These are phyloP conservation scores for Leptobrachium leishanense DNA, from an alignment of 2,113 vertebrate species.

Conservation along the genomic window DNA sequence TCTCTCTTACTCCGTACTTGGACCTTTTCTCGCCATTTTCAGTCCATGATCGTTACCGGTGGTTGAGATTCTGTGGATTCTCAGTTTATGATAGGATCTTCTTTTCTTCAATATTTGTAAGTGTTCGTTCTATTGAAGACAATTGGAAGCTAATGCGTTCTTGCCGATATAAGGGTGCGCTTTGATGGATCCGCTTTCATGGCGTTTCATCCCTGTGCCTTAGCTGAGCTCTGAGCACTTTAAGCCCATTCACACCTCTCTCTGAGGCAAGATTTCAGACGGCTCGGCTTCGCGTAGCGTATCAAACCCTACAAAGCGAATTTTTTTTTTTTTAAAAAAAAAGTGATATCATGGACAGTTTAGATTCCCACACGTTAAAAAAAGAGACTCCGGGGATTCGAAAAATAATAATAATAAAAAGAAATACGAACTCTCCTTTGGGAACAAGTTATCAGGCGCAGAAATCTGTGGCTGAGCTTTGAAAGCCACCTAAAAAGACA, in stretches of 20 bases:
- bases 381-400: constrained; percentile 52
- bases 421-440: constrained; percentile 62
- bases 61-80: background rate
- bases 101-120: constrained; percentile 51
- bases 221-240: constrained; percentile 62
- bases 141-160: constrained; percentile 34
- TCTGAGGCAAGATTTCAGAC: constrained; percentile 59
- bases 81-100: constrained; percentile 40
- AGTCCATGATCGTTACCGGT: no score
- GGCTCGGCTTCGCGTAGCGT: constrained; percentile 63
- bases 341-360: constrained; percentile 67
- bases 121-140: constrained; percentile 43
- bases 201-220: constrained; percentile 64
- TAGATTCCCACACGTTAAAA: constrained; percentile 60
- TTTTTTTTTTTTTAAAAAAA: constrained; percentile 45
- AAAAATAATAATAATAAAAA: constrained; percentile 44
- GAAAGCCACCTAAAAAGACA: constrained; percentile 27
- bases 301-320: constrained; percentile 53
- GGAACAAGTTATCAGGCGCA: constrained; percentile 55
- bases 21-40: no score
- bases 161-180: constrained; percentile 49
- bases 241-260: constrained; percentile 68
- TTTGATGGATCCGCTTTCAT: constrained; percentile 51
- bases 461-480: constrained; percentile 2
- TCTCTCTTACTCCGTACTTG: no score